Evolutionary conservation across 2,113 vertebrate species (phyloP), one percentile per base, ranked within the genome.

Genomic region (Phainopepla nitens): DNA sequence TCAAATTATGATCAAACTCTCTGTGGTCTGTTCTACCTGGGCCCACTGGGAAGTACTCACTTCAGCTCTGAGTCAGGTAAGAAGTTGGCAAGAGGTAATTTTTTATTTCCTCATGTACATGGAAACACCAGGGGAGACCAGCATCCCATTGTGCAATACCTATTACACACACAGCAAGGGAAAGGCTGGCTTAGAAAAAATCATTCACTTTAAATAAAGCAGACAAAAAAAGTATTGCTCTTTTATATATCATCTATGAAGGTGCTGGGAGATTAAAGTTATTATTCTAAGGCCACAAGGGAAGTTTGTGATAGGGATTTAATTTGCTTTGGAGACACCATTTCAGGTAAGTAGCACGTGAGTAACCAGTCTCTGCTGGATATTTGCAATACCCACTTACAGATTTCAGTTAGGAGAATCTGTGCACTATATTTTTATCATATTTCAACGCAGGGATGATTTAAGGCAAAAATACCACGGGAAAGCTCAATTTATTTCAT

Each of bases 371-470:
- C 23, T 78, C 31, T 61, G 19, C 41, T 90, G 79, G 35, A 3
- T 84, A 16, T 62, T 73, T 72, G 39, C 36, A 72, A 47, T 21
- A 42, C 1, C 14, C 17, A 10, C 39, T 62, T 44, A 24, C 1
- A 54, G 64, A 75, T 62, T 51, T 41, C 33, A 45, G 3, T 23
- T 16, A 4, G 25, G 41, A 78, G 36, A 60, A 58, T 50, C 16
- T 36, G 16, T 1, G 3, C 27, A 22, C 13, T 27, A 1, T 1
- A 1, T 29, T 72, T 83, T 64, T 27, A 13, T 50, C 14, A 2
- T 39, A 13, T 65, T 87, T 76, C 60, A 64, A 47, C 41, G 31
- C 4, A 44, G 41, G 14, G 25, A 6, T 45, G 33, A 58, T 45
- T 92, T 50, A 29, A 53, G 31, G 58, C 15, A 69, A 56, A 86